These are phyloP conservation scores for Catagonus wagneri DNA, from an alignment of 2,113 vertebrate species.

Conservation along the genomic window DNA sequence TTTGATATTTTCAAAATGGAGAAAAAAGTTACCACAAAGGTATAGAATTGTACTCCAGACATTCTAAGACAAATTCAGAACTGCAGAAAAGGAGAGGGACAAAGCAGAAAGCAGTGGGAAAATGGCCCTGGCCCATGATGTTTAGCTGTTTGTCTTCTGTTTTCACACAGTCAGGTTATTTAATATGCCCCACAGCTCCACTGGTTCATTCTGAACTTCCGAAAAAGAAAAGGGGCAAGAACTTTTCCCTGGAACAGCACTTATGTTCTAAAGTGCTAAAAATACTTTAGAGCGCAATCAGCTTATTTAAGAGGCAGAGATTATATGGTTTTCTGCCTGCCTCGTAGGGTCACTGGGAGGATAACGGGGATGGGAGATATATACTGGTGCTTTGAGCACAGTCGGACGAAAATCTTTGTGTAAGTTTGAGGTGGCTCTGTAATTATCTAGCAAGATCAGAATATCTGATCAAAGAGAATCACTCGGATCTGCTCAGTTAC, in stretches of 20 bases:
- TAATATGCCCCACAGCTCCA: background rate
- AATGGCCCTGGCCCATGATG: background rate
- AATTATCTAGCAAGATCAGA: background rate
- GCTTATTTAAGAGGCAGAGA: conserved; percentile 37
- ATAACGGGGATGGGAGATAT: background rate
- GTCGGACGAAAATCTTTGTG: background rate
- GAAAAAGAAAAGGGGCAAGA: conserved; percentile 63
- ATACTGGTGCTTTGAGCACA: background rate
- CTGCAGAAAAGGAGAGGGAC: background rate
- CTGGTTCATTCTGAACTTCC: background rate
- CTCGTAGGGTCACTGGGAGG: background rate
- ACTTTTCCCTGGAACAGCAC: conserved; percentile 59
- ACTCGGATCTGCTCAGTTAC: background rate
- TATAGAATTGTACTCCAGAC: background rate
- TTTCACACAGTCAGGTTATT: background rate
- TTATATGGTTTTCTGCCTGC: background rate
- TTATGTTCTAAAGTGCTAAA: conserved; percentile 66
- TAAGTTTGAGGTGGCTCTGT: background rate
- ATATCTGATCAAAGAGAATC: background rate
- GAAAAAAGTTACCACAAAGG: too few relatives aligned
- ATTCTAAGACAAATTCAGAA: background rate
- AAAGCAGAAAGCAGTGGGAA: background rate
- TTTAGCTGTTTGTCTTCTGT: background rate
- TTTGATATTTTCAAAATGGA: background rate
- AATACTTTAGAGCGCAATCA: conserved; percentile 4